phyloP scores from a whole-genome alignment of 1,140 invertebrate genomes.

The Trissolcus basalis region DNA sequence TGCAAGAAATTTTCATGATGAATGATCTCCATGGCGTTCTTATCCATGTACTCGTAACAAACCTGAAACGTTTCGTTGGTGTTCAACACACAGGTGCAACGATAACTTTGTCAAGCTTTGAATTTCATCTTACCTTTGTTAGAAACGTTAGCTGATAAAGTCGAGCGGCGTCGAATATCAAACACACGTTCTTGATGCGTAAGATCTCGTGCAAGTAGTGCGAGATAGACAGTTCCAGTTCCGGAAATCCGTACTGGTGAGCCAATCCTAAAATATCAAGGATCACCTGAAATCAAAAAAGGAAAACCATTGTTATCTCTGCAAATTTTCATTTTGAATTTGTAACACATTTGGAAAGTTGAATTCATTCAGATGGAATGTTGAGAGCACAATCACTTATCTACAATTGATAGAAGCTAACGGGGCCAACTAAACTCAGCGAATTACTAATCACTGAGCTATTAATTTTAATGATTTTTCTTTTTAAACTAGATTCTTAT shows the following conservation, averaged over 20 bases:
- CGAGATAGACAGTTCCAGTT: slow-evolving; percentile 93
- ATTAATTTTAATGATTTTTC: too few relatives aligned
- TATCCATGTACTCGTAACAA: slow-evolving; percentile 90
- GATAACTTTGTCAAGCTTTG: background rate
- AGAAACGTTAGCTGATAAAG: slow-evolving; percentile 82
- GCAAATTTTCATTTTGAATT: too few relatives aligned
- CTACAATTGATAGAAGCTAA: slow-evolving; percentile 3
- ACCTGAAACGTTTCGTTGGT: slow-evolving; percentile 3
- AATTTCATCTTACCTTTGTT: slow-evolving; percentile 72
- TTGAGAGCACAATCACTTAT: background rate
- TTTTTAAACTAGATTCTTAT: too few relatives aligned
- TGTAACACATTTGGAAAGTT: too few relatives aligned
- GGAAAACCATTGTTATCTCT: too few relatives aligned
- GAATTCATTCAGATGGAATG: background rate
- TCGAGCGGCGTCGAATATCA: slow-evolving; percentile 93
- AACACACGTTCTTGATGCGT: slow-evolving; percentile 91
- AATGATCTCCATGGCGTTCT: slow-evolving; percentile 89
- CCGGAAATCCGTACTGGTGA: slow-evolving; percentile 96
- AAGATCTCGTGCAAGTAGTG: slow-evolving; percentile 94
- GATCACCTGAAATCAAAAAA: slow-evolving; percentile 62
- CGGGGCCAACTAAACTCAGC: background rate
- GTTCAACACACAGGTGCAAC: background rate
- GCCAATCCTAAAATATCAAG: slow-evolving; percentile 81
- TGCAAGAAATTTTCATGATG: slow-evolving; percentile 88
- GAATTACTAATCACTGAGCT: too few relatives aligned